phyloP scores from a whole-genome alignment of 2,797 vertebrate species.

The Myiotriccus ornatus region DNA sequence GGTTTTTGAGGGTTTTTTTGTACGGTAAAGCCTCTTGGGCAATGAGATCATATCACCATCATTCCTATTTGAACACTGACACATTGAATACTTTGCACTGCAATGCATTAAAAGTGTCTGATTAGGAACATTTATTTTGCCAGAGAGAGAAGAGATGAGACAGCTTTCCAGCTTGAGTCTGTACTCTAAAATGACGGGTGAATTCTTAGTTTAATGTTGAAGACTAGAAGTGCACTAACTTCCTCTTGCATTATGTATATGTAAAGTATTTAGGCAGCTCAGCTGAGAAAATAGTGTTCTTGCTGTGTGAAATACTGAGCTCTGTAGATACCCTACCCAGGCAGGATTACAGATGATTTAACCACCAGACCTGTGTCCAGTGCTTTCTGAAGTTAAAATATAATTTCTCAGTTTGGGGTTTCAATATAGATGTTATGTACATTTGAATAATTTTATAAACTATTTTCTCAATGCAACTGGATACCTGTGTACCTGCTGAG shows the following conservation, averaged over 20 bases:
- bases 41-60: background rate
- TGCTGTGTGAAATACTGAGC: background rate
- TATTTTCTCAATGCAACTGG: background rate
- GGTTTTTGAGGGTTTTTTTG: background rate
- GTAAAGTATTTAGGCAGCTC: background rate
- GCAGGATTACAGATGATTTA: background rate
- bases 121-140: background rate
- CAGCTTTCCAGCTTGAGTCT: background rate
- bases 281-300: background rate
- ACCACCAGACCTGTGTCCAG: background rate
- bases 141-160: background rate
- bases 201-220: background rate
- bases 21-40: background rate
- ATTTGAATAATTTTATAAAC: background rate
- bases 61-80: background rate
- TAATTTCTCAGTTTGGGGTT: background rate
- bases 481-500: background rate
- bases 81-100: background rate
- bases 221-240: background rate
- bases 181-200: background rate
- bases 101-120: background rate
- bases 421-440: background rate
- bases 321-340: background rate
- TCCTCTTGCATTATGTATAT: background rate
- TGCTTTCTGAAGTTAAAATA: background rate